Percentiles rank a stretch among this genome's conserved stretches.
Conservation (phyloP, 2,113 vertebrate genomes). For the Oceanites oceanicus region DNA sequence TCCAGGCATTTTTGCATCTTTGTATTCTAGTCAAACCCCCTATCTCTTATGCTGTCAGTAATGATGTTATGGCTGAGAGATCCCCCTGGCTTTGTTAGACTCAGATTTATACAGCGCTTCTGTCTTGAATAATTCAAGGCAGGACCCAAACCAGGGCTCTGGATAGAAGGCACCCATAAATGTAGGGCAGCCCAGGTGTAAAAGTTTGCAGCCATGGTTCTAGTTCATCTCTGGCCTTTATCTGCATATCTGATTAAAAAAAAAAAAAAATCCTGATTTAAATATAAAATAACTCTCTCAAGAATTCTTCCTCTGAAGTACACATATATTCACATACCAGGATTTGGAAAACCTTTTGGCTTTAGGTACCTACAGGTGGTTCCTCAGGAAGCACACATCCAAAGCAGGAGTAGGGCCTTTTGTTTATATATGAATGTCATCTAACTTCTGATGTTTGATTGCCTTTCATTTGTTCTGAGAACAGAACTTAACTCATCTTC, state of each 20-base stretch:
- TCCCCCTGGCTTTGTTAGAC: neutral
- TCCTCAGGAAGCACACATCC: neutral
- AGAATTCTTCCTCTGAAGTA: neutral
- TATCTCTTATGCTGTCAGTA: neutral
- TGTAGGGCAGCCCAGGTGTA: neutral
- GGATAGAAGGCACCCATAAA: neutral
- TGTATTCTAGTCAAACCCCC: neutral
- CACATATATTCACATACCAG: rapidly evolving
- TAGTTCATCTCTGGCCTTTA: neutral
- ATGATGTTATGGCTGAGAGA: neutral
- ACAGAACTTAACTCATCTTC: neutral
- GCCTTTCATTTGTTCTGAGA: neutral
- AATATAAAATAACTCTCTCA: neutral
- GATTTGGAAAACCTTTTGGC: neutral
- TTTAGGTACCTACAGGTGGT: neutral
- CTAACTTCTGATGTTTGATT: neutral
- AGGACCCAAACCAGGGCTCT: neutral
- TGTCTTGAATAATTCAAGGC: constrained; percentile 5
- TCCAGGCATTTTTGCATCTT: neutral
- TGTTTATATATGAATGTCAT: neutral
- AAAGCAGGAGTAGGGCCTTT: neutral
- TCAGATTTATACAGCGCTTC: neutral
- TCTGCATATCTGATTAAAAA: neutral
- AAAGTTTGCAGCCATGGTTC: neutral
- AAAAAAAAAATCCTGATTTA: neutral